phyloP scores from a whole-genome alignment of 2,888 invertebrate species.

The Cataglyphis livida region DNA sequence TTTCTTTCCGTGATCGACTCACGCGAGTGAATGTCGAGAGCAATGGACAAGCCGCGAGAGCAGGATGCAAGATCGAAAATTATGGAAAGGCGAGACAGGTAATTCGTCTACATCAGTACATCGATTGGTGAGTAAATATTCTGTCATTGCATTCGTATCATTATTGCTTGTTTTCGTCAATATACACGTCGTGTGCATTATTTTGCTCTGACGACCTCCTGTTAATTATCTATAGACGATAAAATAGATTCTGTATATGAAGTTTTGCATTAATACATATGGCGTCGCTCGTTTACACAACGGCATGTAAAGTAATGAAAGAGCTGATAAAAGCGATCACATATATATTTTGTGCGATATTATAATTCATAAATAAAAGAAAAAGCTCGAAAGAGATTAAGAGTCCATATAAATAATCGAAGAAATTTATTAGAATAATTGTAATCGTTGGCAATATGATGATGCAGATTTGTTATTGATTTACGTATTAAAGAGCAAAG shows the following conservation, averaged over 20 bases:
- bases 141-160: not conserved
- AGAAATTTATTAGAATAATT: not conserved
- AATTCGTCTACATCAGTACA: not conserved
- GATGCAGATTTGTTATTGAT: not conserved
- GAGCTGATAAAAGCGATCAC: not conserved
- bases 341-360: not conserved
- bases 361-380: not conserved
- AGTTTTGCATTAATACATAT: not conserved
- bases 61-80: not conserved
- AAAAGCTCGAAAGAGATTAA: not conserved
- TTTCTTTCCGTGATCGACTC: not conserved
- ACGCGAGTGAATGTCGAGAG: not conserved
- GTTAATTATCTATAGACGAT: conserved; percentile 1
- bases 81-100: not conserved
- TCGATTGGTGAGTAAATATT: not conserved
- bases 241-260: not conserved
- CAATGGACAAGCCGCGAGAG: not conserved
- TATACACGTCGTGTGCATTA: not conserved
- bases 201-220: not conserved
- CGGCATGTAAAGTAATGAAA: not conserved
- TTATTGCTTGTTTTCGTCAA: not conserved
- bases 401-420: not conserved
- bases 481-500: not conserved
- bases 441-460: not conserved
- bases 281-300: not conserved